Percentiles rank a stretch among this genome's conserved stretches.
Evolutionary conservation across 2,797 vertebrate genomes (phyloP).

Genomic region (Petrocephalus schoutedeni): DNA sequence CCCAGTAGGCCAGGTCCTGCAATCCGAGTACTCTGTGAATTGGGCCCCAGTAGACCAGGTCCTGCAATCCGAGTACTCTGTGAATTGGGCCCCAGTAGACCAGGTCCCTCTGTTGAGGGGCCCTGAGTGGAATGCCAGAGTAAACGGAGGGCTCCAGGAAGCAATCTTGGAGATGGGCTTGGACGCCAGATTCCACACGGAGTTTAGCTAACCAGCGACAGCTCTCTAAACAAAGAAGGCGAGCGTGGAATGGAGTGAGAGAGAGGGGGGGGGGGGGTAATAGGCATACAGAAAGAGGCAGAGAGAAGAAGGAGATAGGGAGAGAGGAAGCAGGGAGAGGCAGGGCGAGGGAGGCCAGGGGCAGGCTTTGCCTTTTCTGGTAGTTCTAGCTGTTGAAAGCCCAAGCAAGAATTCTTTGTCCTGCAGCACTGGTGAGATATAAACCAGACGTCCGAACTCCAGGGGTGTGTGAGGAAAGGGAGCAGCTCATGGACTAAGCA

Average conservation of each 20-base stretch:
- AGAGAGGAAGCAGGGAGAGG: conserved; percentile 37
- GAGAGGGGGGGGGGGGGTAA: conserved; percentile 32
- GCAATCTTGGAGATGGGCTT: background rate
- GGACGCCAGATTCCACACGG: conserved; percentile 58
- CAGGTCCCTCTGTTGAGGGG: background rate
- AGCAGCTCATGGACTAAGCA: conserved; percentile 63
- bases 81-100: background rate
- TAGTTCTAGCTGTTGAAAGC: conserved; percentile 76
- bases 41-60: background rate
- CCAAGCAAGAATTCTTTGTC: conserved; percentile 66
- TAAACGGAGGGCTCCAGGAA: background rate
- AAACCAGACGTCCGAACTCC: conserved; percentile 55
- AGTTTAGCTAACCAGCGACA: conserved; percentile 80
- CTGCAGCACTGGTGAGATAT: conserved; percentile 63
- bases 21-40: background rate
- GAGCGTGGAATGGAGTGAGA: conserved; percentile 27
- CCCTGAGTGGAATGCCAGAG: background rate
- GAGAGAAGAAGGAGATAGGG: conserved; percentile 26
- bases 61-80: background rate
- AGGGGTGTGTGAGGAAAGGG: conserved; percentile 63
- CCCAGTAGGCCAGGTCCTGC: background rate
- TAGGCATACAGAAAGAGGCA: conserved; percentile 25
- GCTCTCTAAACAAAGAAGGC: conserved; percentile 78
- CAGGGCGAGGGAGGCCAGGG: conserved; percentile 38
- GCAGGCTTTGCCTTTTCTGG: conserved; percentile 89